A percentile compares a stretch with the other conserved stretches of the same genome.
phyloP scores from a whole-genome alignment of 2,888 invertebrate species.

The Syritta pipiens region DNA sequence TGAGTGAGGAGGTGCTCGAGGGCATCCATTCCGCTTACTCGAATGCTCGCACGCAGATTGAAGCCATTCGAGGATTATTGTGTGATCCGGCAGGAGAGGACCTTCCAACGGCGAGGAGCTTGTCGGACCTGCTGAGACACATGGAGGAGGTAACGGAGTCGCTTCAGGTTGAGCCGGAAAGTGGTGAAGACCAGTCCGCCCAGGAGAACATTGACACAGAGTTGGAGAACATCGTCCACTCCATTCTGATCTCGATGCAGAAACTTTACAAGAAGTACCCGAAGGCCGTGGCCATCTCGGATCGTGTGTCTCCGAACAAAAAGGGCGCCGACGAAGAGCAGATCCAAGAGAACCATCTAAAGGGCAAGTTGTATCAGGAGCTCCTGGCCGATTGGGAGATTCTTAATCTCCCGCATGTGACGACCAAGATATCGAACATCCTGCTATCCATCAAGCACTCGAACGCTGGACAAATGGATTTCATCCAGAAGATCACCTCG shows the following conservation, averaged over 20 bases:
- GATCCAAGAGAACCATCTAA: constrained; percentile 84
- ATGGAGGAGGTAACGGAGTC: constrained; percentile 47
- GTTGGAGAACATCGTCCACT: constrained; percentile 80
- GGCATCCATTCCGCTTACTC: constrained; percentile 17
- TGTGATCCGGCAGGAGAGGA: constrained; percentile 57
- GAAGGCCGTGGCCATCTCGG: constrained; percentile 6
- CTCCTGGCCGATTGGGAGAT: constrained; percentile 82
- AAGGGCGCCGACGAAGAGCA: constrained; percentile 72
- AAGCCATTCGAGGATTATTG: constrained; percentile 35
- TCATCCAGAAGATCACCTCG: constrained; percentile 72
- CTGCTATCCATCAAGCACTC: constrained; percentile 79
- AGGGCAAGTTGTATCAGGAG: constrained; percentile 83
- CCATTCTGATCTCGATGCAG: constrained; percentile 82
- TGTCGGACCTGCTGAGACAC: constrained; percentile 71
- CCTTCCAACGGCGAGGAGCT: constrained; percentile 74
- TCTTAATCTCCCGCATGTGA: constrained; percentile 81
- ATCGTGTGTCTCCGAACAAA: constrained; percentile 58
- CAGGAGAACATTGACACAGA: constrained; percentile 75
- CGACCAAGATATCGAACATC: constrained; percentile 78
- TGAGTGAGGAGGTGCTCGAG: constrained; percentile 72
- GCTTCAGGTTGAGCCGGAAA: background rate
- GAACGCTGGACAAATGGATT: constrained; percentile 71
- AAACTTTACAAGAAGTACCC: constrained; percentile 81
- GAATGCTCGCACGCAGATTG: constrained; percentile 16
- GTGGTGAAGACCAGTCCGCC: constrained; percentile 35